Evolutionary conservation across 2,888 invertebrate species (phyloP).

Genomic region (Leucophenga maculata): DNA sequence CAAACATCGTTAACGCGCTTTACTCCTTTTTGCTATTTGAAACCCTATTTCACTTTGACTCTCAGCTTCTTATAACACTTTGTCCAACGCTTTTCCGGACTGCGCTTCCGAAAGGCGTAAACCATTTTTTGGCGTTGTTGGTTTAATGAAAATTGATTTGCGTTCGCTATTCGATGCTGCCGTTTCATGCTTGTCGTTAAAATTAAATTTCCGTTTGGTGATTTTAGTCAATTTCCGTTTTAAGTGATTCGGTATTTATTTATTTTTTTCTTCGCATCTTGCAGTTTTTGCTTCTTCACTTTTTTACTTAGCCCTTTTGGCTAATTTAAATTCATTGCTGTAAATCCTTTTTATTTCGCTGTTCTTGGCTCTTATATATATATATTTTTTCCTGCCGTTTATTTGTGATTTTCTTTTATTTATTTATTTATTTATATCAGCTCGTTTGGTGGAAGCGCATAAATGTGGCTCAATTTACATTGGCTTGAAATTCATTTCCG

Average conservation of each 20-base stretch:
- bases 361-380: background rate
- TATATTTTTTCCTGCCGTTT: background rate
- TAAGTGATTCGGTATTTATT: too few species aligned
- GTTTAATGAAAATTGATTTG: conserved; percentile 59
- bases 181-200: conserved; percentile 19
- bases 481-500: conserved; percentile 19
- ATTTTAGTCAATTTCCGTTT: conserved; percentile 41
- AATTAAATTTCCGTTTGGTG: conserved; percentile 40
- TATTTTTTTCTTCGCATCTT: conserved; percentile 24
- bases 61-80: too few species aligned
- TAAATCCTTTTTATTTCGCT: background rate
- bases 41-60: too few species aligned
- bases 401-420: background rate
- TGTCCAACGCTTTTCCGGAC: background rate
- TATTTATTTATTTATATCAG: too few species aligned
- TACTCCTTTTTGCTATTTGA: too few species aligned
- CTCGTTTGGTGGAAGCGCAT: background rate
- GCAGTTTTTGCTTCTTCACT: background rate
- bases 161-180: background rate
- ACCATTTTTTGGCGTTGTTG: conserved; percentile 1
- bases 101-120: conserved; percentile 4
- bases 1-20: conserved; percentile 18
- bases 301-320: background rate
- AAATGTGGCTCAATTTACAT: conserved; percentile 8
- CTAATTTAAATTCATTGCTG: conserved; percentile 23